Base-by-base conservation (phyloP, 64 coral and sea anemone genomes). In the Dendronephthya gigantea region DNA sequence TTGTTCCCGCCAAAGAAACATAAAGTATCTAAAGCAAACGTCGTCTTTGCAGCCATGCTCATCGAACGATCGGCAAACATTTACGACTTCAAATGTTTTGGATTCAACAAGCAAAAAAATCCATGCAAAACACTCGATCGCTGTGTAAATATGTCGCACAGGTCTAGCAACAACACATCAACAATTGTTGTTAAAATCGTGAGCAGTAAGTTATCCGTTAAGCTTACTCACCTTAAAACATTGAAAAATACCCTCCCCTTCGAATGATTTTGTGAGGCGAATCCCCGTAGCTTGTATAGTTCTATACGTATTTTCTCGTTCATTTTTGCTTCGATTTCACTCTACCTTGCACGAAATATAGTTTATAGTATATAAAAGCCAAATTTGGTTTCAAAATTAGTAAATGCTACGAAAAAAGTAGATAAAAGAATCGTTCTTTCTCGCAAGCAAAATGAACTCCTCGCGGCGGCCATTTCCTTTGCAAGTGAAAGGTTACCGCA, bases 1-100 rank as follows among this genome's bases (percentile, higher is more conserved):
- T 66, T 5, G 58, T 66, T 66, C 58, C 19, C 58, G 58, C 58
- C 58, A 66, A 66, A 66, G 41, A 4, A 45, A 45, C 11, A 6
- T 45, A 45, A 45, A 45, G 41, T 45, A 45, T 45, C 41, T 45
- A 6, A 8, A 66, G 22, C n/a, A 66, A 66, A 66, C 58, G 22
- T 66, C 22, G 58, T 15, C 19, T 66, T 66, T 66, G 58, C 4
- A 17, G 58, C 58, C 58, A 66, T 66, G 58, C 58, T 66, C 6
- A 66, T 66, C 58, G 58, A 66, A 66, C 58, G 58, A 66, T 66
- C 58, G 58, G 58, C 58, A 66, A 30, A 66, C 58, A 66, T n/a
- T 66, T 66, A n/a, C 22, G 58, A 22, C 19, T n/a, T 30, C 2
- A 66, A 30, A n/a, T 66, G n/a, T 66, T 7, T 66, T 17, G 58